Evolutionary conservation across 2,888 invertebrate genomes (phyloP), one percentile per base, ranked within the genome.

Genomic region (Agrochola litura): DNA sequence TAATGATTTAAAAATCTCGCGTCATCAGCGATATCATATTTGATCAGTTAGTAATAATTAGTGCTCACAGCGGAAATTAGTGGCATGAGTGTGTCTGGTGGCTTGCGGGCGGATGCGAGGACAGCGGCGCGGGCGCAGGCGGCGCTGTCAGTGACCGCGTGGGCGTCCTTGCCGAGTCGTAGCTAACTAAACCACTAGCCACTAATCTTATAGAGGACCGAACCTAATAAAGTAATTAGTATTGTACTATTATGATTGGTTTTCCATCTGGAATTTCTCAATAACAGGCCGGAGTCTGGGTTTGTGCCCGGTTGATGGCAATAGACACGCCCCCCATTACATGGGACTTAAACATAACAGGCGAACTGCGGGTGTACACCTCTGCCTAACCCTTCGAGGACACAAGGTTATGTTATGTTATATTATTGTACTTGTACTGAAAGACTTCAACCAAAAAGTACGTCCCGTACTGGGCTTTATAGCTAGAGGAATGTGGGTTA

Each of bases 81-180:
- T 74, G 73, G 14, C n/a, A 66, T 54, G 80, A 72, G 54, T 71
- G 63, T 77, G 68, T 67, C 58, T 80, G 60, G 68, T 80, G 52
- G 66, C 49, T 83, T 73, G 64, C 84, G 78, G 71, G 80, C 65
- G 82, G 78, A 71, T 68, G 71, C 66, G 64, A 73, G 68, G 74
- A 76, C 74, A 52, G 63, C 77, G 70, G 82, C 77, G 84, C 85
- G 79, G 79, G 85, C 76, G 77, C 67, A 25, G 71, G 52, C 67
- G 73, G 60, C 63, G 85, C 92, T 92, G 94, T 93, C 93, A 94
- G 91, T 94, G 94, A 93, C 94, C 94, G 93, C 89, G 84, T 87
- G 83, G 80, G 83, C 90, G 93, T 89, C 94, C 94, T 94, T 94
- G 93, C 86, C 80, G 73, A 68, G 30, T 60, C n/a, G 49, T 52